Conservation (phyloP, 2,797 vertebrate species). For the Streptopelia turtur region DNA sequence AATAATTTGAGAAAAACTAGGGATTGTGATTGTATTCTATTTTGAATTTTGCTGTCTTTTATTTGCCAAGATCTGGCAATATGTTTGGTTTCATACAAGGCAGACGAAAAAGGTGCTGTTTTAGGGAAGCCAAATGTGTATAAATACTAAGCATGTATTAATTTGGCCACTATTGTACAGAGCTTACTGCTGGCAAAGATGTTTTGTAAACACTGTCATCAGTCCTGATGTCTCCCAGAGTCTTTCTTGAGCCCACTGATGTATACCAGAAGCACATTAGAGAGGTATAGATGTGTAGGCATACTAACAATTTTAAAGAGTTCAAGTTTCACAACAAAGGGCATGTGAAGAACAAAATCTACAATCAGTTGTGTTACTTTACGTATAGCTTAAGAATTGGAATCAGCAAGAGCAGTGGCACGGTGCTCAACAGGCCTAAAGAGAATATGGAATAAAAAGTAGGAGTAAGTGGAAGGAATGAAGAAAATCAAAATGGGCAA, state of each 20-base stretch:
- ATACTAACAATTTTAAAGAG: background rate
- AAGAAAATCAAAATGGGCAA: background rate
- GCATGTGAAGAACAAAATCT: background rate
- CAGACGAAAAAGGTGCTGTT: background rate
- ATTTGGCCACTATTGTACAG: background rate
- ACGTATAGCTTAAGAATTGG: background rate
- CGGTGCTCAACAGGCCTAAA: background rate
- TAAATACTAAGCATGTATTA: background rate
- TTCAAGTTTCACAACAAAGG: background rate
- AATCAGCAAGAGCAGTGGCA: background rate
- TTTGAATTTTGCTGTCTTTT: background rate
- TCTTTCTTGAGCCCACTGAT: background rate
- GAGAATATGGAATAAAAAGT: background rate
- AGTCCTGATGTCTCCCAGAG: background rate
- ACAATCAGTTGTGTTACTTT: background rate
- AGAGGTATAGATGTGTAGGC: background rate
- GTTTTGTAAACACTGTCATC: background rate
- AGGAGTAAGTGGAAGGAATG: background rate
- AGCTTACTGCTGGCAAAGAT: background rate
- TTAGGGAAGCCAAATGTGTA: background rate
- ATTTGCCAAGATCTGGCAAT: background rate
- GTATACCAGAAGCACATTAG: background rate
- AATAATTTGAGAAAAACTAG: background rate
- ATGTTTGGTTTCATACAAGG: background rate
- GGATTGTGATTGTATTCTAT: background rate